These are phyloP conservation scores for Noctua pronuba DNA, from an alignment of 2,888 invertebrate species.

Conservation along the genomic window DNA sequence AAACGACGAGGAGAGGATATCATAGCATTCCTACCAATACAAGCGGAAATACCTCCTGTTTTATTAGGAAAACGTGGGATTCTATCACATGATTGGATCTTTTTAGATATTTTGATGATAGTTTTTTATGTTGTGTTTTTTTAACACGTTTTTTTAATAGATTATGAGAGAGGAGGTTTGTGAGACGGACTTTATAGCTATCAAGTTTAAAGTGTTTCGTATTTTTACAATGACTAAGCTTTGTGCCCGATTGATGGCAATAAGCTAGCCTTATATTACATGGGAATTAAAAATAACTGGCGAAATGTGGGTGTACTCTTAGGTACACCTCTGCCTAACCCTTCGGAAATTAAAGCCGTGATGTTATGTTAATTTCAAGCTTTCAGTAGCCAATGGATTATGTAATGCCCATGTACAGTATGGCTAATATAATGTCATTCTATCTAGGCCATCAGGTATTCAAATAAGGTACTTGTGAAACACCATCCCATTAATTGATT, in stretches of 20 bases:
- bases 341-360: too few relatives aligned
- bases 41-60: slow-evolving; percentile 78
- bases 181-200: not conserved
- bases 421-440: too few relatives aligned
- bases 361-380: too few relatives aligned
- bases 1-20: slow-evolving; percentile 77
- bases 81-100: slow-evolving; percentile 50
- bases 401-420: too few relatives aligned
- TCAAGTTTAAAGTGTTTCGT: not conserved
- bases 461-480: too few relatives aligned
- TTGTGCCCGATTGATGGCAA: not conserved
- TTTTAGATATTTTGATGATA: slow-evolving; percentile 36
- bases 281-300: not conserved
- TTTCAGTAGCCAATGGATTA: too few relatives aligned
- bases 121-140: slow-evolving; percentile 25
- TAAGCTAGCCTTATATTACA: not conserved
- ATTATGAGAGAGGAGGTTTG: not conserved
- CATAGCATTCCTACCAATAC: slow-evolving; percentile 78
- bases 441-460: too few relatives aligned
- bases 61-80: slow-evolving; percentile 54
- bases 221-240: not conserved
- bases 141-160: not conserved
- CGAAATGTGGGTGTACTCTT: too few relatives aligned
- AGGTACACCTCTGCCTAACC: not conserved
- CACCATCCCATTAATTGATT: too few relatives aligned